Evolutionary conservation across 2,888 invertebrate genomes (phyloP).

Genomic region (Andrena haemorrhoa): DNA sequence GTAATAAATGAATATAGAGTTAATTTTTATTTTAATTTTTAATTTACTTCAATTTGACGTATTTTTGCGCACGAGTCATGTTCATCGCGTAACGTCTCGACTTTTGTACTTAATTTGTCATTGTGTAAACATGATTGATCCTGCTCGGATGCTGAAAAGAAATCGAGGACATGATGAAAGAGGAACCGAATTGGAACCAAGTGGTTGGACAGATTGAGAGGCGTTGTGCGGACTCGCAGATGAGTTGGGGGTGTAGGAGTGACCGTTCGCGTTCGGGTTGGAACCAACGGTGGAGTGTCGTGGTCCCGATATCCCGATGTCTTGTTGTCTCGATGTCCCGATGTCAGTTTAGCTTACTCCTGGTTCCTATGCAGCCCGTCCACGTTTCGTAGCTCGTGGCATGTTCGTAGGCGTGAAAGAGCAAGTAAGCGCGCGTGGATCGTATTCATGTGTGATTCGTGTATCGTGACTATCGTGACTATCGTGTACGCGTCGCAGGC

Average conservation of each 20-base stretch:
- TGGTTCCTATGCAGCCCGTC: not conserved
- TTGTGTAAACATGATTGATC: not conserved
- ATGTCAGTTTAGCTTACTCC: too few species aligned
- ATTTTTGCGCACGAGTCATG: too few species aligned
- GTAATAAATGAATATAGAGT: too few species aligned
- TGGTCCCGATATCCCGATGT: too few species aligned
- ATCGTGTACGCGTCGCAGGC: slow-evolving; percentile 40
- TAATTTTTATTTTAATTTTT: too few species aligned
- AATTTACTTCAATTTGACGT: too few species aligned
- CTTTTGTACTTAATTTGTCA: not conserved
- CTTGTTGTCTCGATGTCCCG: too few species aligned
- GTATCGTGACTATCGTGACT: slow-evolving; percentile 9
- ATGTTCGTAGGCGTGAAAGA: not conserved
- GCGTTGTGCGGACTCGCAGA: not conserved
- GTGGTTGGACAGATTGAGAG: not conserved
- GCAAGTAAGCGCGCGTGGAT: not conserved
- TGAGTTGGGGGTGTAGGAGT: not conserved
- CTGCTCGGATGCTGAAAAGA: slow-evolving; percentile 32
- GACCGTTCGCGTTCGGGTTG: not conserved
- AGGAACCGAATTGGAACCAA: slow-evolving; percentile 34
- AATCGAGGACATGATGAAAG: slow-evolving; percentile 39
- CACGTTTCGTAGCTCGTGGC: not conserved
- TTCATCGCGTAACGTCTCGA: not conserved
- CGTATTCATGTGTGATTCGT: slow-evolving; percentile 20
- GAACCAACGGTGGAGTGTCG: not conserved